Base-by-base conservation (phyloP, 2,113 vertebrate genomes). In the Mesitornis unicolor region DNA sequence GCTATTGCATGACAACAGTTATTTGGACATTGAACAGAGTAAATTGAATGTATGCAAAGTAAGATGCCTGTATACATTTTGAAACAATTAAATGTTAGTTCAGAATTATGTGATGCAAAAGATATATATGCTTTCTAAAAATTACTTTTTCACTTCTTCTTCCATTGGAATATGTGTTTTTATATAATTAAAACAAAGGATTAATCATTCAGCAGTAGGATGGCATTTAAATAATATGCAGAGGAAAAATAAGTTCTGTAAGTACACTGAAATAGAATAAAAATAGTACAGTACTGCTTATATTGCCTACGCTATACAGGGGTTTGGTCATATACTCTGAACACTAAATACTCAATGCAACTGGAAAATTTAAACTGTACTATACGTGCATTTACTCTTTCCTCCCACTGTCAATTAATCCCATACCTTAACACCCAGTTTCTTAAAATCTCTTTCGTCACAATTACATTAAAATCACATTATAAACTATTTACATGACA, bases 71-170 rank as follows among this genome's bases (percentile, higher is more conserved):
- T 43, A 47, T 48, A 15, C 1, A 2, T 78, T 74, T 43, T 56
- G 65, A 78, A 84, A 69, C 7, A 69, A 81, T 36, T 57, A 36
- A 54, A 19, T 35, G 4, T 59, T 84, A 70, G 50, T 31, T 6
- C 9, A 89, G 22, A 64, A 60, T 40, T 47, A 59, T 16, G 8
- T 47, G 4, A 47, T 65, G 7, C 8, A 65, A 90, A 95, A 79
- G 56, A 79, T 7, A 8, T 8, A 4, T 26, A 29, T 56, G 48
- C 26, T 43, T 90, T 77, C 59, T 40, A 65, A 45, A 76, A 50
- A 1, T 20, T 40, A 63, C 6, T 63, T 82, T 36, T 65, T 7
- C 7, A 31, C 1, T 5, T 29, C 38, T 13, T 9, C 1, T 2
- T 2, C 2, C 7, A 22, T 61, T 57, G 10, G 19, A 60, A 77